Base-by-base conservation (phyloP, 2,888 invertebrate species). In the Allacma fusca region DNA sequence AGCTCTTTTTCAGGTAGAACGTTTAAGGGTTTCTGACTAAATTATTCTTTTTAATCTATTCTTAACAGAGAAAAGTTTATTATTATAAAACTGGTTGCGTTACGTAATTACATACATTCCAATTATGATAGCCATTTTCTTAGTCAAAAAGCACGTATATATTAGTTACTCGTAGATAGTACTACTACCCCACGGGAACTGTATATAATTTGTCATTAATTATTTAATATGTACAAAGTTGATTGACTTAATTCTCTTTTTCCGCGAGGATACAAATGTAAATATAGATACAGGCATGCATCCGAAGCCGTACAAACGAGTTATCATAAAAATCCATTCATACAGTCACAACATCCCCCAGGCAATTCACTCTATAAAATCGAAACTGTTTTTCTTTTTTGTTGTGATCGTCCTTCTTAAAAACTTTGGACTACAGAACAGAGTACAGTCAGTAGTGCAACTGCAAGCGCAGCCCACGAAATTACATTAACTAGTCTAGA, bases 401-500 rank as follows among this genome's bases (percentile, higher is more conserved):
- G 4, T n/a, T 50, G 50, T 16, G 16, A 50, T 50, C 50, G 4
- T 50, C 50, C 4, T 50, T 50, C 44, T 71, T 64, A 73, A 75
- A 81, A 78, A 71, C 78, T 80, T 76, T 82, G 82, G 43, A 81
- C 78, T 57, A 83, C 62, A 64, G 82, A 83, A 79, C 83, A 83
- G 72, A 81, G 78, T 40, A 83, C 79, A 67, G 83, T 83, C 40
- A 83, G 79, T 43, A 82, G 76, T 59, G 83, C 83, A 19, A 83
- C 75, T 26, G 74, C 79, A 19, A 83, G 77, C 21, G 82, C 82
- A 44, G 81, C 78, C 81, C 81, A 83, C 5, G 82, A 83, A 74
- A 83, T 81, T 43, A 80, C 68, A 73, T 83, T 83, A 29, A 83
- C 83, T 44, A 83, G 77, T 75, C 81, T 74, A 16, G 82, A 78